Conservation (phyloP, 2,113 vertebrate species). For the Heterocephalus glaber region DNA sequence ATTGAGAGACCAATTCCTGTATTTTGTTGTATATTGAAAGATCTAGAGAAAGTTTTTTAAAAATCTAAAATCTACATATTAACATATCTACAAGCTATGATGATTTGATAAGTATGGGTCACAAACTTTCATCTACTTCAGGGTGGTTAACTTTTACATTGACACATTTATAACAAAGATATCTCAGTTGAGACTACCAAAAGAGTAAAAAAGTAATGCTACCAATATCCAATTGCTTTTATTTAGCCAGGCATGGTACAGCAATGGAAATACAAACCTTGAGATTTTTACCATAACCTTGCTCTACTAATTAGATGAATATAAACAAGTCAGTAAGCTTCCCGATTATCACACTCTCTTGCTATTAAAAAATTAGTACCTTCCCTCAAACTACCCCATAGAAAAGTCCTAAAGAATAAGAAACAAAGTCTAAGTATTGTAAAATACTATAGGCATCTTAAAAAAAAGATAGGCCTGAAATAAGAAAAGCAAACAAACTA, state of each 20-base stretch:
- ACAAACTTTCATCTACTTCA: slow-evolving; percentile 47
- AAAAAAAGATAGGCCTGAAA: neutral
- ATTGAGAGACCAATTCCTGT: neutral
- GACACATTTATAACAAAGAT: slow-evolving; percentile 43
- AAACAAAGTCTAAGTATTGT: neutral
- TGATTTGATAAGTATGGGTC: slow-evolving; percentile 19
- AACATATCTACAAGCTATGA: neutral
- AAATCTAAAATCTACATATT: neutral
- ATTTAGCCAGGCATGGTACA: neutral
- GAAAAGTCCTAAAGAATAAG: neutral
- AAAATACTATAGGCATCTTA: neutral
- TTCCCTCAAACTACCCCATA: neutral
- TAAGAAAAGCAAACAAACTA: neutral
- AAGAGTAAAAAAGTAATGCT: neutral
- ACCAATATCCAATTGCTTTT: neutral
- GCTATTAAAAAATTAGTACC: neutral
- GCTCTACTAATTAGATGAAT: neutral
- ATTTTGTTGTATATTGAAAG: neutral
- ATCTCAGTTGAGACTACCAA: neutral
- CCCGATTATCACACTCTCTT: neutral
- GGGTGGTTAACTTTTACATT: neutral
- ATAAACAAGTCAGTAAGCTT: neutral
- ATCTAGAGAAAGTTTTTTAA: neutral
- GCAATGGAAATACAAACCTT: neutral
- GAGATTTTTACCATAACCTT: neutral